Evolutionary conservation across 30 jellyfish, hydroid and myxozoan species (phyloP).

Genomic region (Nemopilema nomurai): DNA sequence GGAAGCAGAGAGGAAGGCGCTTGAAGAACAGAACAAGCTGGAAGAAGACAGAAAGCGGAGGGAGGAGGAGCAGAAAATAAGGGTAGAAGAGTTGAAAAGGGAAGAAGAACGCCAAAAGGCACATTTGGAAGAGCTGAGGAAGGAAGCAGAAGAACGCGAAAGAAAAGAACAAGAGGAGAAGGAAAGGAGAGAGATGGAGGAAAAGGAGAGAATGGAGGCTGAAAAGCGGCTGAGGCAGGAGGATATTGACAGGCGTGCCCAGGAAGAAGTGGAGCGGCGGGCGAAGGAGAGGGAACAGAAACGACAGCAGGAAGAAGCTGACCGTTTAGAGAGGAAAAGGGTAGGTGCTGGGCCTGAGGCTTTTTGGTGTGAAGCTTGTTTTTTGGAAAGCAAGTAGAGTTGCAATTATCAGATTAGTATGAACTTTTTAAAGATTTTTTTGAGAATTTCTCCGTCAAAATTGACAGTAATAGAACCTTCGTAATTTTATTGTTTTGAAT

Average conservation of each 20-base stretch:
- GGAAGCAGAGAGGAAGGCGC: conserved; percentile 57
- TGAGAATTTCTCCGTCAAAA: too few relatives aligned
- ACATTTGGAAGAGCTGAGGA: conserved; percentile 53
- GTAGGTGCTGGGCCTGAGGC: too few relatives aligned
- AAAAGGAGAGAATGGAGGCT: conserved; percentile 63
- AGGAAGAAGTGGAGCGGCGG: conserved; percentile 72
- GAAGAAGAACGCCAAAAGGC: conserved; percentile 72
- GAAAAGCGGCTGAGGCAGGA: conserved; percentile 71
- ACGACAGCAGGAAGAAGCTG: conserved; percentile 82
- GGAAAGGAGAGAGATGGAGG: conserved; percentile 64
- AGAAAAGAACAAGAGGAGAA: conserved; percentile 65
- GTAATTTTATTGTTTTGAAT: too few relatives aligned
- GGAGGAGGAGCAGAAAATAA: conserved; percentile 66
- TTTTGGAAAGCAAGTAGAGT: background rate
- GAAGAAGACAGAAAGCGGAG: conserved; percentile 59
- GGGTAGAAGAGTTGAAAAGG: conserved; percentile 43
- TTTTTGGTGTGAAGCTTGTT: background rate
- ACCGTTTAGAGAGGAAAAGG: conserved; percentile 69
- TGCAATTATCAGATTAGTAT: background rate
- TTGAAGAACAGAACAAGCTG: conserved; percentile 46
- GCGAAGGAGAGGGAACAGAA: conserved; percentile 74
- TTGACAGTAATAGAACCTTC: too few relatives aligned
- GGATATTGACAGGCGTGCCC: conserved; percentile 73
- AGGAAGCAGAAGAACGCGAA: conserved; percentile 70
- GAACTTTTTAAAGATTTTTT: too few relatives aligned